Evolutionary conservation across 2,797 vertebrate genomes (phyloP), one percentile per base, ranked within the genome.

Genomic region (Xenopus petersii): DNA sequence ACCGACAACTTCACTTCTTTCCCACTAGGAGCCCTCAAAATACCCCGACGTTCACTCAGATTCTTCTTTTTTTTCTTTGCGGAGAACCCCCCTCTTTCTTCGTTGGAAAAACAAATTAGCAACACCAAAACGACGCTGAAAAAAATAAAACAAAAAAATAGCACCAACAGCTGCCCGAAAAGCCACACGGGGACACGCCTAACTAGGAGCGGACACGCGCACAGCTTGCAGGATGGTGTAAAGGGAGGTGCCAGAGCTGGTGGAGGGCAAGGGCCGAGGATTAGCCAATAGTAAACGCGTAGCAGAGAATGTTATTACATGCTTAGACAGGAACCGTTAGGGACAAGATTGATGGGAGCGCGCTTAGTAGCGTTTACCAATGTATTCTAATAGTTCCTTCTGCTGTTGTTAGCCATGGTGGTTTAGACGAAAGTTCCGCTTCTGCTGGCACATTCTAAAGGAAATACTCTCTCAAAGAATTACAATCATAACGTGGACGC

Each of bases 41-140:
- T 78, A 70, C 76, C 76, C 71, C 76, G 75, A 71, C 71, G 3
- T 24, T 59, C 69, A 36, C 56, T 13, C 65, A 69, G 70, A 51
- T 42, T 17, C 51, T 48, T 55, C 21, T 56, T 13, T 42, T 16
- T 21, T 21, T 21, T 5, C n/a, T 30, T 4, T 12, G n/a, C 46
- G 1, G n/a, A 62, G 60, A 24, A 36, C 5, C 30, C 5, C 10
- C 10, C 60, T 36, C 26, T 24, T 24, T 8, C 21, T 21, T 21
- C 21, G 21, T 15, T 24, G 10, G 26, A 26, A 62, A 12, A 36
- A 16, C 17, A 24, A 15, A 49, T 49, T 49, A 13, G 48, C 10
- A 11, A 11, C 10, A 13, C 60, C 12, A 26, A 49, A 49, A 49
- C 48, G 10, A 49, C 10, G 10, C 48, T 1, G 33, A 62, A 12